Evolutionary conservation across 1,140 invertebrate genomes (phyloP).

Genomic region (Bombyx mandarina): DNA sequence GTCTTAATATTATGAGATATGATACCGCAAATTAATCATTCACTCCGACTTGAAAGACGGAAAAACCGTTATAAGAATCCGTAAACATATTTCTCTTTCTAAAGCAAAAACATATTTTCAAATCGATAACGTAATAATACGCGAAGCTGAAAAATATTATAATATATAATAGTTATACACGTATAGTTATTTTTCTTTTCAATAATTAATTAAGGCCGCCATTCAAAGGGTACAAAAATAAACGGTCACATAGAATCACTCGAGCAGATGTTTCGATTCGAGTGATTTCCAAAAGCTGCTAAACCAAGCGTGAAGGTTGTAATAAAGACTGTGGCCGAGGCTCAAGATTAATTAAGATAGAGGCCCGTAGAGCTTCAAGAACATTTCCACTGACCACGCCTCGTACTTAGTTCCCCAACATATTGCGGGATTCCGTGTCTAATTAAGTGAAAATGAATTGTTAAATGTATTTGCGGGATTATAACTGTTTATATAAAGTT

Average conservation of each 20-base stretch:
- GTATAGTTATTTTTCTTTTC: too few relatives aligned
- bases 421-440: conserved; percentile 12
- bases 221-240: conserved; percentile 11
- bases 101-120: too few relatives aligned
- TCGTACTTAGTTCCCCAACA: conserved; percentile 16
- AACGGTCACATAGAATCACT: conserved; percentile 11
- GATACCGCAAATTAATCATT: too few relatives aligned
- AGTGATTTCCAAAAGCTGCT: conserved; percentile 33
- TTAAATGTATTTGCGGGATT: background rate
- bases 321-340: conserved; percentile 31
- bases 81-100: too few relatives aligned
- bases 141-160: too few relatives aligned
- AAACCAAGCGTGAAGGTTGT: conserved; percentile 37
- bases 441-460: conserved; percentile 10
- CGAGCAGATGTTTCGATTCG: conserved; percentile 28
- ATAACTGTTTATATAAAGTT: too few relatives aligned
- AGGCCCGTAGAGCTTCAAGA: conserved; percentile 21
- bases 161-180: too few relatives aligned
- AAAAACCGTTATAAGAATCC: too few relatives aligned
- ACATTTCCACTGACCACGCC: conserved; percentile 22
- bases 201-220: too few relatives aligned
- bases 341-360: conserved; percentile 38
- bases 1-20: too few relatives aligned
- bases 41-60: too few relatives aligned
- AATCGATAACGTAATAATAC: too few relatives aligned